phyloP scores from a whole-genome alignment of 53 echinoderm and acorn worm genomes.

The Temnopleurus reevesii region DNA sequence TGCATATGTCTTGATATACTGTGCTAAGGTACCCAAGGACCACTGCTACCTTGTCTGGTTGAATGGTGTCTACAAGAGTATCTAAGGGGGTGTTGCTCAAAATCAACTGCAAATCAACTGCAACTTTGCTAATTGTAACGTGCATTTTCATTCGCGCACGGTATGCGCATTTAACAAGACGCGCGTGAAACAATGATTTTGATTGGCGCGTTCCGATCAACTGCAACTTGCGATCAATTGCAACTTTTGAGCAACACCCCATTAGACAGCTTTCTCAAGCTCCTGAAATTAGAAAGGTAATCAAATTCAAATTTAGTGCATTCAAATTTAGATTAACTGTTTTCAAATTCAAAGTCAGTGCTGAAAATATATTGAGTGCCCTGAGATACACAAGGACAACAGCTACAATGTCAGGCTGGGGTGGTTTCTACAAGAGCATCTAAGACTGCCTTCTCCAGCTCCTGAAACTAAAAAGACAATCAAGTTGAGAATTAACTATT shows the following conservation, averaged over 20 bases:
- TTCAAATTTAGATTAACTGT: no score
- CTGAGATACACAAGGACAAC: slow-evolving; percentile 60
- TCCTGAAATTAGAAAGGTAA: slow-evolving; percentile 57
- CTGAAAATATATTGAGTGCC: slow-evolving; percentile 34
- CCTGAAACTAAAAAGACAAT: slow-evolving; percentile 43
- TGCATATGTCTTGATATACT: slow-evolving; percentile 54
- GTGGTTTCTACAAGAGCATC: slow-evolving; percentile 83
- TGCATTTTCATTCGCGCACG: no score
- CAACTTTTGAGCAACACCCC: no score
- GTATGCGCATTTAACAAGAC: no score
- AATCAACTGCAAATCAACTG: no score
- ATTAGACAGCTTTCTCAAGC: slow-evolving; percentile 74
- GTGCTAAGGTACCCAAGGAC: slow-evolving; percentile 67
- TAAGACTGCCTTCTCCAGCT: slow-evolving; percentile 72
- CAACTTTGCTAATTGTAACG: no score
- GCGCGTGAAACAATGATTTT: no score
- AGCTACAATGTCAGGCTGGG: slow-evolving; percentile 67
- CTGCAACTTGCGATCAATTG: no score
- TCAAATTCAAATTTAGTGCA: not conserved
- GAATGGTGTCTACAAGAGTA: slow-evolving; percentile 83
- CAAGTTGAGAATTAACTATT: not conserved
- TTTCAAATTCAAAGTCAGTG: no score
- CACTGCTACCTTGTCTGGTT: slow-evolving; percentile 69
- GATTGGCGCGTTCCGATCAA: no score
- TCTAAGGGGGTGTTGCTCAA: no score